phyloP scores from a whole-genome alignment of 2,797 vertebrate species.

The Danio tinwini region DNA sequence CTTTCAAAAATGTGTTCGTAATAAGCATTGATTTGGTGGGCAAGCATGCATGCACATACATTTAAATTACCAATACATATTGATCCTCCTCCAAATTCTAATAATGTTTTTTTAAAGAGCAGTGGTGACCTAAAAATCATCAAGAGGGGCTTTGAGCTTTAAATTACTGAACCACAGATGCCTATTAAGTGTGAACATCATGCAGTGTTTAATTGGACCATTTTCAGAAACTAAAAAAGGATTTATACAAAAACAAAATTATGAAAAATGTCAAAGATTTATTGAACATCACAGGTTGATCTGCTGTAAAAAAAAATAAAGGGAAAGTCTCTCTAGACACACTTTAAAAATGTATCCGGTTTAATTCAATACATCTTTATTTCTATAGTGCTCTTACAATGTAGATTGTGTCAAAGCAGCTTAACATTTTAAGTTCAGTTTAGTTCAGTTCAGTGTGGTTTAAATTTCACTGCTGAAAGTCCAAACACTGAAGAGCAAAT shows the following conservation, averaged over 20 bases:
- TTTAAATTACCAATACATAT: neutral
- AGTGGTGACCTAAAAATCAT: neutral
- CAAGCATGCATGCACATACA: neutral
- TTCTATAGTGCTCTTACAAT: no score
- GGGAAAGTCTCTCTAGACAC: no score
- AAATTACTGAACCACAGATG: neutral
- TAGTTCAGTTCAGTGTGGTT: no score
- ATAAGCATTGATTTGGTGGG: neutral
- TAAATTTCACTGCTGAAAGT: no score
- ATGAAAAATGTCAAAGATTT: neutral
- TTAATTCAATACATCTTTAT: no score
- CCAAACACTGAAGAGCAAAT: no score
- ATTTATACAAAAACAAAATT: neutral
- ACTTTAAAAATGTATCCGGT: no score
- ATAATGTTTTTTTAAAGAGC: neutral
- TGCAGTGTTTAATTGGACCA: neutral
- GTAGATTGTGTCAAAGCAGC: no score
- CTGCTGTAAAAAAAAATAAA: no score
- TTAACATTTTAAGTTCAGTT: no score
- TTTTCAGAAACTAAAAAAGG: neutral
- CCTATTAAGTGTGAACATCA: neutral
- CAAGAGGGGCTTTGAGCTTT: neutral
- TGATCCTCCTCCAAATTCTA: neutral
- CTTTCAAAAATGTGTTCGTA: neutral
- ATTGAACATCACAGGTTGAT: no score